Evolutionary conservation across 2,888 invertebrate species (phyloP).

Genomic region (Lingula anatina): DNA sequence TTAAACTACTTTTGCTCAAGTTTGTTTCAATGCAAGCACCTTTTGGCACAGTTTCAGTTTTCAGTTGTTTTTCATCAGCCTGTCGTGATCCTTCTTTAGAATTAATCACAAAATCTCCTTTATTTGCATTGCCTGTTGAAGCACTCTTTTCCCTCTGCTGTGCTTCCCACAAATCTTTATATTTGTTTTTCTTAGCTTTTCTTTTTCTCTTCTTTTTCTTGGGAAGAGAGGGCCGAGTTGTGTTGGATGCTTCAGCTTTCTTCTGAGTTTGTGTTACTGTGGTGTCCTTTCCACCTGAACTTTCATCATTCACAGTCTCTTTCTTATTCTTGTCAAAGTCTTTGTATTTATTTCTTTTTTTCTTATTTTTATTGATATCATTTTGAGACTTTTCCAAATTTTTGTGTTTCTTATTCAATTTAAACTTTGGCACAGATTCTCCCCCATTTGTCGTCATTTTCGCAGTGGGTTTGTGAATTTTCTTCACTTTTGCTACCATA

Average conservation of each 20-base stretch:
- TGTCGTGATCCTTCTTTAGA: background rate
- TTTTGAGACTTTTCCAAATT: background rate
- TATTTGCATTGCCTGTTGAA: background rate
- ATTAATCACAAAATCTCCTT: background rate
- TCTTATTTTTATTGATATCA: background rate
- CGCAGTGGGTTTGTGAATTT: constrained; percentile 2
- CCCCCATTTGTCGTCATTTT: constrained; percentile 3
- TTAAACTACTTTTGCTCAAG: constrained; percentile 16
- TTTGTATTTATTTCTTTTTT: constrained; percentile 23
- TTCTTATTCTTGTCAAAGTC: constrained; percentile 13
- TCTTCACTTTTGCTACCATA: background rate
- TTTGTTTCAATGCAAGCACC: no score
- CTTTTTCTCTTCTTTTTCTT: background rate
- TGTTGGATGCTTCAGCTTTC: background rate
- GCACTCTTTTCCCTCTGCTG: background rate
- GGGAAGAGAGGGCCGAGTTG: no score
- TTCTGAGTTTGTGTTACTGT: background rate
- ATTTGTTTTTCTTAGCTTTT: background rate
- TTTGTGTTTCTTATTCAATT: background rate
- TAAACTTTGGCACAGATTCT: background rate
- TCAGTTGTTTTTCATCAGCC: background rate
- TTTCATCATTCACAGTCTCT: background rate
- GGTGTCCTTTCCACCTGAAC: background rate
- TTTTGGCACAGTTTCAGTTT: no score
- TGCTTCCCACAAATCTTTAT: background rate